Evolutionary conservation across 2,797 vertebrate genomes (phyloP).

Genomic region (Oreonectes daqikongensis): DNA sequence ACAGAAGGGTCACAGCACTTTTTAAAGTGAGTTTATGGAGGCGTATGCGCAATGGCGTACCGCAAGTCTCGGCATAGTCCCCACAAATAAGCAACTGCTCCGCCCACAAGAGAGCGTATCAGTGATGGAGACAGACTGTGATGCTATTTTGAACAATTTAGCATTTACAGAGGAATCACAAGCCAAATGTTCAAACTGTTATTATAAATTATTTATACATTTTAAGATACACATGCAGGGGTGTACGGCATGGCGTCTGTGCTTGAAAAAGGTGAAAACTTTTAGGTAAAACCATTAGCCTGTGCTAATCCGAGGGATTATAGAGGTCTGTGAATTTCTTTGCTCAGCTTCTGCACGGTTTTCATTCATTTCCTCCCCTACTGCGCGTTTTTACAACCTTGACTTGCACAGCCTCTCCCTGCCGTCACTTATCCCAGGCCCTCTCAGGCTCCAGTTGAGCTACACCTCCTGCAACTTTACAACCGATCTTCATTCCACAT

Average conservation of each 20-base stretch:
- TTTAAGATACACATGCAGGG: too few species aligned
- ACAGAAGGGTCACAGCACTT: background rate
- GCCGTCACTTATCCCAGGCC: constrained; percentile 63
- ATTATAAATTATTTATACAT: background rate
- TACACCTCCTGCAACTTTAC: constrained; percentile 45
- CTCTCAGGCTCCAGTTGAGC: too few species aligned
- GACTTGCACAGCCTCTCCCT: constrained; percentile 62
- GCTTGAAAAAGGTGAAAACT: background rate
- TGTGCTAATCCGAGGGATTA: constrained; percentile 53
- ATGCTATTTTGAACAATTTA: background rate
- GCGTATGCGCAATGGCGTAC: background rate
- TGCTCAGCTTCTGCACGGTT: constrained; percentile 49
- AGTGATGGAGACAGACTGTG: background rate
- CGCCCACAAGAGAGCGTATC: background rate
- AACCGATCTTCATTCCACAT: constrained; percentile 3
- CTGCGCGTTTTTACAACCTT: constrained; percentile 23
- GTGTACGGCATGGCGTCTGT: background rate
- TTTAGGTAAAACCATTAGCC: too few species aligned
- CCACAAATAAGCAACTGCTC: background rate
- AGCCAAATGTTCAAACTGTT: too few species aligned
- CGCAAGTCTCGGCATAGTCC: background rate
- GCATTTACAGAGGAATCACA: background rate
- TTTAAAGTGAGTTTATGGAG: background rate
- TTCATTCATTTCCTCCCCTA: constrained; percentile 53
- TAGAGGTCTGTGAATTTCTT: constrained; percentile 50